Percentiles rank a stretch among this genome's conserved stretches.
These are phyloP conservation scores for Drosophila greeni DNA, from an alignment of 2,888 invertebrate species.

Conservation along the genomic window DNA sequence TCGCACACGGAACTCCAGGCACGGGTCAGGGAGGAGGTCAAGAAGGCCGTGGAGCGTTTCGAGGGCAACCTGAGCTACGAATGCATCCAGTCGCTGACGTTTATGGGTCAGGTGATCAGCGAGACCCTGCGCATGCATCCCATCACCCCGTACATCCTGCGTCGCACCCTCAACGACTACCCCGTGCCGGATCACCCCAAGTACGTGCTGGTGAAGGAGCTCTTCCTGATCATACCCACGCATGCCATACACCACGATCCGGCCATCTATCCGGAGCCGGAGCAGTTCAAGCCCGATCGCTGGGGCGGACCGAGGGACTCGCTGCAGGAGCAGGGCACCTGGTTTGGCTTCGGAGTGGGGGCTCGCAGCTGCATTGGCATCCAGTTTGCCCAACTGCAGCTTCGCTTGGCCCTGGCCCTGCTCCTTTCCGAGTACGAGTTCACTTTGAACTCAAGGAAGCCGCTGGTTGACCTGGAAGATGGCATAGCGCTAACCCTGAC, in stretches of 20 bases:
- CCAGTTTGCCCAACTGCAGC: slow-evolving; percentile 75
- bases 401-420: slow-evolving; percentile 66
- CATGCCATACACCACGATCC: slow-evolving; percentile 83
- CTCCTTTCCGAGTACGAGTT: slow-evolving; percentile 71
- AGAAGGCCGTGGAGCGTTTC: slow-evolving; percentile 58
- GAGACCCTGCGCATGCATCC: slow-evolving; percentile 82
- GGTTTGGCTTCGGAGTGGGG: slow-evolving; percentile 79
- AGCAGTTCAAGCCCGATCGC: slow-evolving; percentile 82
- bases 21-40: slow-evolving; percentile 69
- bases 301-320: slow-evolving; percentile 81
- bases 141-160: slow-evolving; percentile 77
- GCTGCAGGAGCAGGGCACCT: slow-evolving; percentile 75
- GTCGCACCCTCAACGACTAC: slow-evolving; percentile 79
- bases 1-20: slow-evolving; percentile 66
- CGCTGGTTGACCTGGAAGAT: slow-evolving; percentile 61
- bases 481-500: slow-evolving; percentile 67
- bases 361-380: slow-evolving; percentile 78
- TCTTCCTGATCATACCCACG: slow-evolving; percentile 80
- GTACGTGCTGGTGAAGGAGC: slow-evolving; percentile 64
- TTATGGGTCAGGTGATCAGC: slow-evolving; percentile 73
- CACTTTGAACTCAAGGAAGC: slow-evolving; percentile 62
- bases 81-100: slow-evolving; percentile 69
- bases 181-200: slow-evolving; percentile 78
- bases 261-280: slow-evolving; percentile 82
- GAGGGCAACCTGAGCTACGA: slow-evolving; percentile 72